Evolutionary conservation across 2,797 vertebrate genomes (phyloP).

Genomic region (Takifugu ocellatus): DNA sequence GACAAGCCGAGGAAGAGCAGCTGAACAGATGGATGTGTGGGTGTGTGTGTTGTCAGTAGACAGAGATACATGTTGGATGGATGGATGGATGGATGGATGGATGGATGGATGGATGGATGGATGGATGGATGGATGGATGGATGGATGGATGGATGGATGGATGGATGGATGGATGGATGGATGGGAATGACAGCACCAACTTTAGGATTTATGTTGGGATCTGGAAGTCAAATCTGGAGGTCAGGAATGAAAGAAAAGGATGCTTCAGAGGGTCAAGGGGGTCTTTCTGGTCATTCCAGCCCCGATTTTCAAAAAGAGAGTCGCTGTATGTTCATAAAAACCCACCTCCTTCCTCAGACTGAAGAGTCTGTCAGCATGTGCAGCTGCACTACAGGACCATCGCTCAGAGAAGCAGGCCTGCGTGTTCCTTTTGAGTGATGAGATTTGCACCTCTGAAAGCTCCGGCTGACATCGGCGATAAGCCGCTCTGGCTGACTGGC

Average conservation of each 20-base stretch:
- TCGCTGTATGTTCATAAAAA: neutral
- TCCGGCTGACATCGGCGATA: constrained; percentile 6
- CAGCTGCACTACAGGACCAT: too few species aligned
- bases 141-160: neutral
- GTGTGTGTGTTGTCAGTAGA: constrained; percentile 40
- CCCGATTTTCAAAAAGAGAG: too few species aligned
- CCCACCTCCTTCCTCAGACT: neutral
- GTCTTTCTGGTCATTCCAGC: too few species aligned
- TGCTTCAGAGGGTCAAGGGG: neutral
- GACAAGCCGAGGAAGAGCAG: neutral
- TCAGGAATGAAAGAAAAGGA: constrained; percentile 1
- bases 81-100: constrained; percentile 8
- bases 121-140: too few species aligned
- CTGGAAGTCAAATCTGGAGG: neutral
- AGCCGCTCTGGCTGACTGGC: neutral
- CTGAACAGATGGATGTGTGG: constrained; percentile 18
- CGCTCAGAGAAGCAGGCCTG: neutral
- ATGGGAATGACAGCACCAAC: neutral
- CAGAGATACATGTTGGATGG: constrained; percentile 19
- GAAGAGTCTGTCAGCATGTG: too few species aligned
- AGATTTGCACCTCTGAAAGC: constrained; percentile 4
- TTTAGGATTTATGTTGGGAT: too few species aligned
- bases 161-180: constrained; percentile 12
- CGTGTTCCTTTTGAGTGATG: neutral
- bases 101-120: constrained; percentile 10